Percentiles rank a stretch among this genome's conserved stretches.
phyloP scores from a whole-genome alignment of 2,797 vertebrate species.

The Coregonus sp. region DNA sequence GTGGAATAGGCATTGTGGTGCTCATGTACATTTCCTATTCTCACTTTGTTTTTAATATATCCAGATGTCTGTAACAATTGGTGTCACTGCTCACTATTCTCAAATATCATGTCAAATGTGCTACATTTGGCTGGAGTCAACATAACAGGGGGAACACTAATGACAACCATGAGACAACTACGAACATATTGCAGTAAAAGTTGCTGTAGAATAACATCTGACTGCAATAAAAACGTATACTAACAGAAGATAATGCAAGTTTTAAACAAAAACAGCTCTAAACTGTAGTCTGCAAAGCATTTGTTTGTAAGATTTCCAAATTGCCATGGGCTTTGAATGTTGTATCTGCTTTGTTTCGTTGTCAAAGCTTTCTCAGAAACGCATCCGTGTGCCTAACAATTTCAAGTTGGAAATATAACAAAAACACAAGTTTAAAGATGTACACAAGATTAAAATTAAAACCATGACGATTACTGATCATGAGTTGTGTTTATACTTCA shows the following conservation, averaged over 20 bases:
- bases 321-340: background rate
- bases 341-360: constrained; percentile 1
- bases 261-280: background rate
- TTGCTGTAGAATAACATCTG: background rate
- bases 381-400: background rate
- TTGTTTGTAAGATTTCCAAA: background rate
- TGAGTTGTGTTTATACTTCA: background rate
- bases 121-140: background rate
- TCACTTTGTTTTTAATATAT: no score
- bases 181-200: background rate
- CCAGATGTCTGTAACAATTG: no score
- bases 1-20: no score
- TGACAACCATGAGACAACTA: background rate
- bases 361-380: background rate
- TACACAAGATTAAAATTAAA: background rate
- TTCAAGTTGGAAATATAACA: background rate
- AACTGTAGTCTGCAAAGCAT: background rate
- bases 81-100: no score
- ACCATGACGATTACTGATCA: background rate
- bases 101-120: no score
- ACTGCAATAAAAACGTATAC: background rate
- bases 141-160: background rate
- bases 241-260: background rate
- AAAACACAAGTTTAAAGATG: no score
- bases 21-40: no score